Conservation (phyloP, 2,888 invertebrate species). For the Leptogaster cylindrica region DNA sequence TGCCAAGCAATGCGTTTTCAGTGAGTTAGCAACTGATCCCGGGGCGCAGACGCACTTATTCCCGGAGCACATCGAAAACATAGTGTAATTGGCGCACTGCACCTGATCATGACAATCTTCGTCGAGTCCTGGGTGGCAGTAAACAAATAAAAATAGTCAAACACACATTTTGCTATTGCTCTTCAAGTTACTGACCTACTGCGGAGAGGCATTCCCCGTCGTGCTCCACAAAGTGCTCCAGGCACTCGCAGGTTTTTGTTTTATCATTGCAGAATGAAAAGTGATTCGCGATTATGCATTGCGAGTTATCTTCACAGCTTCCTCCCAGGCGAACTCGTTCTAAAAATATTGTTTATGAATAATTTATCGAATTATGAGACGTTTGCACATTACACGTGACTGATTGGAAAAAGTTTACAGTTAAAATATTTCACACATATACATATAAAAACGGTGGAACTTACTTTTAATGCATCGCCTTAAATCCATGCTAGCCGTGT, state of each 20-base stretch:
- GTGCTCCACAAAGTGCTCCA: constrained; percentile 50
- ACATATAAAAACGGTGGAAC: constrained; percentile 41
- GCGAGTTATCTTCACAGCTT: constrained; percentile 53
- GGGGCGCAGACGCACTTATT: constrained; percentile 49
- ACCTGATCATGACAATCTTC: constrained; percentile 40
- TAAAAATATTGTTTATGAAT: too few species aligned
- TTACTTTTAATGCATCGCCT: constrained; percentile 55
- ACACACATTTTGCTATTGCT: too few species aligned
- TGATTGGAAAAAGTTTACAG: too few species aligned
- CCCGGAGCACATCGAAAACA: constrained; percentile 45
- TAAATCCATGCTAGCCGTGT: constrained; percentile 54
- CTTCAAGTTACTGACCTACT: constrained; percentile 50
- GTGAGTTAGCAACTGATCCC: constrained; percentile 46
- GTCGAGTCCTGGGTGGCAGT: constrained; percentile 32
- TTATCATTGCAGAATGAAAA: constrained; percentile 53
- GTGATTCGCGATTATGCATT: constrained; percentile 52
- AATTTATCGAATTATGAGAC: too few species aligned
- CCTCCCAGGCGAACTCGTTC: constrained; percentile 51
- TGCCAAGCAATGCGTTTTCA: constrained; percentile 48
- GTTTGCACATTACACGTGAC: too few species aligned
- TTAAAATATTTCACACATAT: too few species aligned
- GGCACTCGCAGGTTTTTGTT: constrained; percentile 52
- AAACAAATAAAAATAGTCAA: not conserved
- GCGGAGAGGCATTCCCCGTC: constrained; percentile 52
- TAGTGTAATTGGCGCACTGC: constrained; percentile 51